phyloP scores from a whole-genome alignment of 2,888 invertebrate species.

The Cabera pusaria region DNA sequence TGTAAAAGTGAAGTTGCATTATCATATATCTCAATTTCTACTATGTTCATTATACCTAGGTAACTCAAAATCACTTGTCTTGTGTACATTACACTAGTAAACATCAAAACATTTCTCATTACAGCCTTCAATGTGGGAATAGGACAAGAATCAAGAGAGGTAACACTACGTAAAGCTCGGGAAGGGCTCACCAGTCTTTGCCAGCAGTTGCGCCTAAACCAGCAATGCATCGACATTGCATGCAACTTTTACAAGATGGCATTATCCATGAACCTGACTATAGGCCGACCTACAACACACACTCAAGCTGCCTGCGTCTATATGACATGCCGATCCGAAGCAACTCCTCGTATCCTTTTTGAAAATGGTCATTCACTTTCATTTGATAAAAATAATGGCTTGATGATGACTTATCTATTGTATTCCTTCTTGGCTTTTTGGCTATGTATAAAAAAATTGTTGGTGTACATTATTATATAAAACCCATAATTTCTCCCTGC shows the following conservation, averaged over 20 bases:
- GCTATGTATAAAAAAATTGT: no score
- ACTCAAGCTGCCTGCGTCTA: constrained; percentile 96
- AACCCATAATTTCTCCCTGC: no score
- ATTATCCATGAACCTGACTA: constrained; percentile 90
- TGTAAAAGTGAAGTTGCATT: no score
- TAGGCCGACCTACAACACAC: constrained; percentile 94
- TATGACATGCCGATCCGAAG: constrained; percentile 97
- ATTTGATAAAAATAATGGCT: no score
- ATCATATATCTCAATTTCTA: no score
- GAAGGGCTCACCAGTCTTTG: constrained; percentile 93
- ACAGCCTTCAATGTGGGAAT: constrained; percentile 90
- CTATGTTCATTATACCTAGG: no score
- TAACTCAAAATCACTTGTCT: no score
- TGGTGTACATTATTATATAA: no score
- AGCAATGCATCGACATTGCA: constrained; percentile 96
- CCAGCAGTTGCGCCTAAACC: constrained; percentile 93
- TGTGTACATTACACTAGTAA: no score
- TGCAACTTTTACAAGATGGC: constrained; percentile 98
- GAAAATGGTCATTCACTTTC: no score
- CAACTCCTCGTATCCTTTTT: constrained; percentile 95
- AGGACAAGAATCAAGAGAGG: constrained; percentile 95
- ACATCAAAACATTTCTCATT: constrained; percentile 25
- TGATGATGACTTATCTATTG: no score
- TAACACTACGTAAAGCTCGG: constrained; percentile 94
- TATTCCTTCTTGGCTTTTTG: no score